Base-by-base conservation (phyloP, 2,888 invertebrate species). In the Eupithecia insigniata region DNA sequence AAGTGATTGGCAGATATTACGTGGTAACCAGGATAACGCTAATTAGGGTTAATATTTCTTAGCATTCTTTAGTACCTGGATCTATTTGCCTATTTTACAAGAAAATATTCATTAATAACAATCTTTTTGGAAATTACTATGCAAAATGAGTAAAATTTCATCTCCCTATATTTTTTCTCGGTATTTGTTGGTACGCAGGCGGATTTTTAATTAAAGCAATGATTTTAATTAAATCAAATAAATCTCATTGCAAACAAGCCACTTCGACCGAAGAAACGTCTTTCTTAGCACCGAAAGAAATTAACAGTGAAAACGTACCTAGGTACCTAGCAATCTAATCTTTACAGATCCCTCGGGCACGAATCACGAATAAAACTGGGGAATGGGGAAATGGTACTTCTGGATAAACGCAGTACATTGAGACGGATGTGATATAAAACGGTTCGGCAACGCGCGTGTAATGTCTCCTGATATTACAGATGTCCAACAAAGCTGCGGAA, bases 161-260 rank as follows among this genome's bases (percentile, higher is more conserved):
- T 12, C 30, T 61, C n/a, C 30, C 60, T 28, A 43, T 34, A 39
- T 64, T n/a, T 55, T 65, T 68, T 64, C 28, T 46, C 46, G 18
- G 39, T 28, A 8, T 55, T 43, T 64, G 67, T 58, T 26, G 7
- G 34, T 61, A 51, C 69, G 43, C 32, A 73, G 69, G 68, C 64
- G 43, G 66, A 74, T 74, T 74, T 75, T 70, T 81, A 82, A 85
- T 85, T 82, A 81, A 83, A 80, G 79, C 79, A 79, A 80, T 82
- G 78, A 80, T 82, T 84, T 83, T 80, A 82, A 82, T 85, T 81
- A 81, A 68, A 80, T 83, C 76, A 80, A 80, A 77, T 72, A 76
- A 73, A 77, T 71, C 61, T 71, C 65, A 77, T 68, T 73, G 74
- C 72, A 75, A 76, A 78, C 78, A 78, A 78, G 77, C 75, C 62